Evolutionary conservation across 2,113 vertebrate genomes (phyloP).

Genomic region (Jaculus jaculus): DNA sequence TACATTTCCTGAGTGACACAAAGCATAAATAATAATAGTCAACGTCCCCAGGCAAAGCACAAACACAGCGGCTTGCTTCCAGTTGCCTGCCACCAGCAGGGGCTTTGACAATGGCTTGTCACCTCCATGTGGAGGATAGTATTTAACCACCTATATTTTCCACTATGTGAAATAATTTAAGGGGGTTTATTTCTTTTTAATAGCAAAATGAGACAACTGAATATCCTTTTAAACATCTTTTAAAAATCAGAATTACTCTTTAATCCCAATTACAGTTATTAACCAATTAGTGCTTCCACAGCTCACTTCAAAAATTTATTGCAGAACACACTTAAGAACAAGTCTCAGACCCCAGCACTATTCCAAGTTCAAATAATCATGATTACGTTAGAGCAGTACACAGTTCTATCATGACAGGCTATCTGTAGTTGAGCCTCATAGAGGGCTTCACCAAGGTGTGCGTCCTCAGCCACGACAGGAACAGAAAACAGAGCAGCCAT

Average conservation of each 20-base stretch:
- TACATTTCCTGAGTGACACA: not conserved
- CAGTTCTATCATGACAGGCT: not conserved
- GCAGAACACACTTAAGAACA: slow-evolving; percentile 68
- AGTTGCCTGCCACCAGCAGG: not conserved
- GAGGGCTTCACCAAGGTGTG: accelerated
- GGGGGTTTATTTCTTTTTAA: slow-evolving; percentile 41
- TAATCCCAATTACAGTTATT: slow-evolving; percentile 75
- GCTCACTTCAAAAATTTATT: slow-evolving; percentile 69
- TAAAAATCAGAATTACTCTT: slow-evolving; percentile 72
- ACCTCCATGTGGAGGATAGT: not conserved
- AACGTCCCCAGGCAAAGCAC: not conserved
- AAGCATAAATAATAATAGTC: not conserved
- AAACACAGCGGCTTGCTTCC: not conserved
- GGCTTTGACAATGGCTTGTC: not conserved
- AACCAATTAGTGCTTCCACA: slow-evolving; percentile 72
- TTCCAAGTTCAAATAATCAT: slow-evolving; percentile 33
- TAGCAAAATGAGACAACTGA: slow-evolving; percentile 60
- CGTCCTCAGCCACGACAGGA: accelerated
- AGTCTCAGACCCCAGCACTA: slow-evolving; percentile 43
- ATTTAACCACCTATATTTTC: not conserved
- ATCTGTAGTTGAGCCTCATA: accelerated
- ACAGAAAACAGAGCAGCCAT: not conserved
- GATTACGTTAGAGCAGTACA: not conserved
- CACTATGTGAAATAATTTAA: not conserved
- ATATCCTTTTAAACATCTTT: slow-evolving; percentile 68